Evolutionary conservation across 2,888 invertebrate species (phyloP).

Genomic region (Digitonthophagus gazella): DNA sequence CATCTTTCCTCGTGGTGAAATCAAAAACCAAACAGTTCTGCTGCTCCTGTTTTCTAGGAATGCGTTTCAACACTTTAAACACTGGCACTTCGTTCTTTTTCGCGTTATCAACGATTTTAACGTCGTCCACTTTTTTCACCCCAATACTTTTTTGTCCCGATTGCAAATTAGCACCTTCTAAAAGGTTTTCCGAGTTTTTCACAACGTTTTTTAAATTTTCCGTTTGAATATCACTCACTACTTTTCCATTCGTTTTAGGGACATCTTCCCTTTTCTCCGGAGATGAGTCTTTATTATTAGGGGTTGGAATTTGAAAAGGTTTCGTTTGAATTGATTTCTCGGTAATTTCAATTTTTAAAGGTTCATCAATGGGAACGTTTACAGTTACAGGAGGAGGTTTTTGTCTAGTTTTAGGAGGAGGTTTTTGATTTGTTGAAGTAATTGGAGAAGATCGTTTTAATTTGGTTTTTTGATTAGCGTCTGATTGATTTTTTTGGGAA

Average conservation of each 20-base stretch:
- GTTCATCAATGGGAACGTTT: constrained; percentile 34
- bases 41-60: constrained; percentile 45
- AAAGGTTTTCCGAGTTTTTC: constrained; percentile 46
- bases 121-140: constrained; percentile 17
- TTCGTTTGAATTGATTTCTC: constrained; percentile 19
- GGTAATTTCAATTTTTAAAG: not conserved
- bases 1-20: constrained; percentile 80
- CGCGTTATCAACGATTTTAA: constrained; percentile 10
- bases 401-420: not conserved
- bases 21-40: constrained; percentile 80
- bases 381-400: constrained; percentile 32
- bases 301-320: constrained; percentile 3
- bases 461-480: not conserved
- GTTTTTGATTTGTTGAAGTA: not conserved
- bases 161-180: constrained; percentile 9
- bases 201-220: constrained; percentile 65
- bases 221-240: constrained; percentile 52
- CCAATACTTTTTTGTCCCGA: not conserved
- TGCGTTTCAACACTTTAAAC: constrained; percentile 30
- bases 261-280: no score
- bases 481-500: not conserved
- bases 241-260: constrained; percentile 52
- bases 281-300: constrained; percentile 2
- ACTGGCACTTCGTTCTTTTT: constrained; percentile 29
- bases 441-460: not conserved